A percentile compares a stretch with the other conserved stretches of the same genome.
Evolutionary conservation across 1,140 invertebrate genomes (phyloP).

Genomic region (Neodiprion lecontei): DNA sequence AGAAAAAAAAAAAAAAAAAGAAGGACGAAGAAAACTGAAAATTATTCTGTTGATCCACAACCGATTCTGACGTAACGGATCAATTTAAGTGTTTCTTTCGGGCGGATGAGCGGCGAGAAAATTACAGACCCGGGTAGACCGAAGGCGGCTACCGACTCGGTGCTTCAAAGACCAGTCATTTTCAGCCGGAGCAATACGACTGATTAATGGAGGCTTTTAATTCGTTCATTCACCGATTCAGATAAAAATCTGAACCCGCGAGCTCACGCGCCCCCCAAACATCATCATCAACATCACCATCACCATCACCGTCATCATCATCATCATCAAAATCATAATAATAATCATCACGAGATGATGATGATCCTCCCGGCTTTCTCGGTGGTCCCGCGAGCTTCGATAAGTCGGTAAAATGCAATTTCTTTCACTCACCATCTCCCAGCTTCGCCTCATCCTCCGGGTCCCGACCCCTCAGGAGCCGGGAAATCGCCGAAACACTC

Average conservation of each 20-base stretch:
- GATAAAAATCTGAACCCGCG: background rate
- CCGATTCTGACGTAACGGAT: slow-evolving; percentile 7
- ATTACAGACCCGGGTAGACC: slow-evolving; percentile 49
- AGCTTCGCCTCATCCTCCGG: slow-evolving; percentile 66
- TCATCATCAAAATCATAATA: too few species aligned
- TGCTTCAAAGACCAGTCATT: slow-evolving; percentile 45
- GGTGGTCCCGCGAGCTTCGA: background rate
- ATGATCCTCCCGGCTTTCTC: background rate
- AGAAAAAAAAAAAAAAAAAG: background rate
- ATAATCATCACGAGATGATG: too few species aligned
- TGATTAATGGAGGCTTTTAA: slow-evolving; percentile 51
- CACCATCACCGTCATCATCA: too few species aligned
- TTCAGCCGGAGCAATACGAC: slow-evolving; percentile 40
- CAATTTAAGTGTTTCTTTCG: slow-evolving; percentile 9
- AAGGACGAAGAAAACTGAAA: background rate
- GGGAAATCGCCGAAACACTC: slow-evolving; percentile 83
- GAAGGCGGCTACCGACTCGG: slow-evolving; percentile 29
- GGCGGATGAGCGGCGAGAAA: slow-evolving; percentile 44
- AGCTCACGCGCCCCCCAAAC: too few species aligned
- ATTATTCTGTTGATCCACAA: background rate
- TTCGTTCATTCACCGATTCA: slow-evolving; percentile 49
- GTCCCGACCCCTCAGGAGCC: slow-evolving; percentile 78
- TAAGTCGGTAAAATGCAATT: background rate
- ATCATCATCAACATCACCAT: too few species aligned
- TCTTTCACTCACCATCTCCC: slow-evolving; percentile 52